These are phyloP conservation scores for Xestia c-nigrum DNA, from an alignment of 2,888 invertebrate species.

Conservation along the genomic window DNA sequence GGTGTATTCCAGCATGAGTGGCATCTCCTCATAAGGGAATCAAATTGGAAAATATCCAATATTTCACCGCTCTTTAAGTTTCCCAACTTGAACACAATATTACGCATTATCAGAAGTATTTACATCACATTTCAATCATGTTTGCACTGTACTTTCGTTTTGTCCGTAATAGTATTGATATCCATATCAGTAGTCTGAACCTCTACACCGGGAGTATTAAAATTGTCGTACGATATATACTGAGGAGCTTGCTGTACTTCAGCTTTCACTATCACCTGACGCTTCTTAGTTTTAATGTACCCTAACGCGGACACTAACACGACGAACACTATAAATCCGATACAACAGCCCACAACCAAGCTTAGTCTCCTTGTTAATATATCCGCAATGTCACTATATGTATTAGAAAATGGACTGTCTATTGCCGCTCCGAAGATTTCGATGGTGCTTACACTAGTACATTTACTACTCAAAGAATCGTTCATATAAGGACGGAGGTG, in stretches of 20 bases:
- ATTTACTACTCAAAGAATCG: slow-evolving; percentile 94
- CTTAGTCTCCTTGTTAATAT: slow-evolving; percentile 95
- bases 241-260: slow-evolving; percentile 94
- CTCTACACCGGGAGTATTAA: slow-evolving; percentile 82
- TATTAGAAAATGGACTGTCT: slow-evolving; percentile 90
- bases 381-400: slow-evolving; percentile 93
- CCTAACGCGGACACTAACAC: slow-evolving; percentile 96
- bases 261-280: slow-evolving; percentile 93
- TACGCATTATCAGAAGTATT: slow-evolving; percentile 61
- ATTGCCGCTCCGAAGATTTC: slow-evolving; percentile 93
- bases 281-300: slow-evolving; percentile 96
- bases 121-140: slow-evolving; percentile 72
- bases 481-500: slow-evolving; percentile 85
- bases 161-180: slow-evolving; percentile 86
- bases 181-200: slow-evolving; percentile 86
- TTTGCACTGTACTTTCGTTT: slow-evolving; percentile 81
- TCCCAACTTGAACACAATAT: slow-evolving; percentile 49
- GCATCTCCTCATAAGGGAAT: slow-evolving; percentile 78
- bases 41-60: slow-evolving; percentile 74
- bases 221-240: slow-evolving; percentile 93
- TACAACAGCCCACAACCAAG: slow-evolving; percentile 96
- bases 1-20: slow-evolving; percentile 76
- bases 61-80: slow-evolving; percentile 69
- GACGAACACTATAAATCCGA: slow-evolving; percentile 96
- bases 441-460: slow-evolving; percentile 94